Evolutionary conservation across 2,888 invertebrate species (phyloP), one percentile per base, ranked within the genome.

Genomic region (Nymphalis c-album): DNA sequence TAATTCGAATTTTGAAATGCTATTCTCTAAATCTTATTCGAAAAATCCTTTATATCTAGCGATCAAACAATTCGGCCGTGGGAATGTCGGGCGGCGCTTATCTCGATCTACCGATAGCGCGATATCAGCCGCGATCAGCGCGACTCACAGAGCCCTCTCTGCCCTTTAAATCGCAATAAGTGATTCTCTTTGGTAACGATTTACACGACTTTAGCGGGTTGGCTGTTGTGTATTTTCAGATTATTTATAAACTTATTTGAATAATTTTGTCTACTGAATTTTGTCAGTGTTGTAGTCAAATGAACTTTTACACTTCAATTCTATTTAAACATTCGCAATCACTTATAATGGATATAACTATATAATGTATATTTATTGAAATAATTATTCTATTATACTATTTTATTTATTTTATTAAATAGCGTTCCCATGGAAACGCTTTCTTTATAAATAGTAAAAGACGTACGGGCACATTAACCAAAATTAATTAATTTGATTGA

Each of bases 51-150:
- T 57, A 57, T 57, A 73, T 73, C 73, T 69, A 61, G 69, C 67
- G 69, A 75, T 73, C 74, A 73, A 70, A 73, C 75, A 74, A 73
- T 74, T 75, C 74, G 73, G 73, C 68, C 75, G 75, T 75, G 75
- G 73, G 74, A 75, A 75, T 75, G 75, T 70, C 72, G 73, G 53
- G 64, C 67, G 63, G 75, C 71, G 73, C 73, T 67, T 85, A 87
- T 86, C 87, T 78, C 80, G 85, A 85, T 86, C 74, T 66, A 22
- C 57, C 71, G 71, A 72, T 73, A 67, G 26, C 53, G 53, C 68
- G 71, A 51, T 79, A 77, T 77, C 78, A 69, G 69, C 71, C 73
- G 75, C 76, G 73, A 78, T 77, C 78, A 67, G 72, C 77, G 76
- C 75, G 67, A 71, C 70, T 59, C 69, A 63, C 59, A 68, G 71